A percentile compares a stretch with the other conserved stretches of the same genome.
Conservation (phyloP, 2,113 vertebrate species). For the Dromas ardeola region DNA sequence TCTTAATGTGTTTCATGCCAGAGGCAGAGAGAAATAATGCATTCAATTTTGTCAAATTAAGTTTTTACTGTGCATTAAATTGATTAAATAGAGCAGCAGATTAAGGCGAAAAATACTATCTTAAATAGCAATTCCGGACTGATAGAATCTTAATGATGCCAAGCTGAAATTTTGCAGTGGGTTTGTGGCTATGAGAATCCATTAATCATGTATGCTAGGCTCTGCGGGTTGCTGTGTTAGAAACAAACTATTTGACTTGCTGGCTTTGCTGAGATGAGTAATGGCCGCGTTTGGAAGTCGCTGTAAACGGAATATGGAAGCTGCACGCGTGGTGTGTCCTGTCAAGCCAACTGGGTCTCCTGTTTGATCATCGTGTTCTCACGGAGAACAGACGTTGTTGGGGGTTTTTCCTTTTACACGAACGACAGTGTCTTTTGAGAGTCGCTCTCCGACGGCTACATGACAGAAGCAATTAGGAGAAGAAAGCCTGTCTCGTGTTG, state of each 20-base stretch:
- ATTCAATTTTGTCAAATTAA: constrained; percentile 40
- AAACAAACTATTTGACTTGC: not conserved
- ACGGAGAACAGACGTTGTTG: not conserved
- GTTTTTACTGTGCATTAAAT: constrained; percentile 43
- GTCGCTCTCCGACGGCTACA: accelerated
- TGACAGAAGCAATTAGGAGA: constrained; percentile 31
- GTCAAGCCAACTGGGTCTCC: not conserved
- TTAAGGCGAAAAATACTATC: constrained; percentile 9
- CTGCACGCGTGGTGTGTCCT: not conserved
- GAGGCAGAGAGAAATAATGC: constrained; percentile 12
- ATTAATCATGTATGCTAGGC: not conserved
- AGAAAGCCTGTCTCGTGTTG: not conserved
- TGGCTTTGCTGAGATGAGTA: not conserved
- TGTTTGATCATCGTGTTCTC: not conserved
- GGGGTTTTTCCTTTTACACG: not conserved
- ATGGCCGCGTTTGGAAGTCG: not conserved
- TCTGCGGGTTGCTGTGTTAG: accelerated
- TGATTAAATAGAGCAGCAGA: constrained; percentile 47
- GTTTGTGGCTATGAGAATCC: not conserved
- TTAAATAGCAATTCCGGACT: constrained; percentile 9
- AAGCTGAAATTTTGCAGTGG: not conserved
- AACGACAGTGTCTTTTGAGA: not conserved
- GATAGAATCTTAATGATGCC: constrained; percentile 55
- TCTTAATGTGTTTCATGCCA: constrained; percentile 10
- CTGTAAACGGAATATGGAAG: not conserved